Percentiles rank a stretch among this genome's conserved stretches.
phyloP scores from a whole-genome alignment of 2,888 invertebrate genomes.

The Erynnis tages region DNA sequence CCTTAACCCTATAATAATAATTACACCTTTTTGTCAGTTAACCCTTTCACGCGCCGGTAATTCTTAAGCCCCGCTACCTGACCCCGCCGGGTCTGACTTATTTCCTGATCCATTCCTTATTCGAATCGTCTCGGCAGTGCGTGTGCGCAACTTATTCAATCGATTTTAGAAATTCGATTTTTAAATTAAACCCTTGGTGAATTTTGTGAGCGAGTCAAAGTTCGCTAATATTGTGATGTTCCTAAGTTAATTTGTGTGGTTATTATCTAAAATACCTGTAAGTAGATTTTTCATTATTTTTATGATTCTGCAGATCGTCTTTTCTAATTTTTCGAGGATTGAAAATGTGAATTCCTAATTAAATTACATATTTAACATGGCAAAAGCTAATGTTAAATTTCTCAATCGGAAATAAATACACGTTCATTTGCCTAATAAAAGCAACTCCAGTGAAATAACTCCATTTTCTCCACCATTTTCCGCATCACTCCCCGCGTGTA shows the following conservation, averaged over 20 bases:
- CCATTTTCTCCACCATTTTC: constrained; percentile 18
- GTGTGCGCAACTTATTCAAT: constrained; percentile 58
- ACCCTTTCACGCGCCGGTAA: constrained; percentile 75
- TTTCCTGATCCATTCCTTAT: constrained; percentile 77
- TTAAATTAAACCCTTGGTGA: background rate
- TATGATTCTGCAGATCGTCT: too few species aligned
- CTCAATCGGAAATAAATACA: background rate
- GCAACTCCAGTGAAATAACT: constrained; percentile 19
- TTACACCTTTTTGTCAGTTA: constrained; percentile 72
- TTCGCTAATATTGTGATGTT: background rate
- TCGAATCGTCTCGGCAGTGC: constrained; percentile 64
- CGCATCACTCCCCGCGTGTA: constrained; percentile 20
- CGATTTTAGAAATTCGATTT: constrained; percentile 11
- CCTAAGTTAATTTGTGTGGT: background rate
- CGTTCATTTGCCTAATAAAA: constrained; percentile 11
- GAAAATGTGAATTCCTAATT: too few species aligned
- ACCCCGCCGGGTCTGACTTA: constrained; percentile 61
- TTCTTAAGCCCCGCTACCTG: constrained; percentile 77
- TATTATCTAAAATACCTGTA: too few species aligned
- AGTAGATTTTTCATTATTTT: too few species aligned
- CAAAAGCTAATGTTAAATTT: too few species aligned
- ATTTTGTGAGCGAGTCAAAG: background rate
- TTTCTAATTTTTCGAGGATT: too few species aligned
- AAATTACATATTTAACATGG: too few species aligned
- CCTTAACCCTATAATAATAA: constrained; percentile 74